Percentiles rank a stretch among this genome's conserved stretches.
These are phyloP conservation scores for Delichon dasypus DNA, from an alignment of 2,797 vertebrate species.

Conservation along the genomic window DNA sequence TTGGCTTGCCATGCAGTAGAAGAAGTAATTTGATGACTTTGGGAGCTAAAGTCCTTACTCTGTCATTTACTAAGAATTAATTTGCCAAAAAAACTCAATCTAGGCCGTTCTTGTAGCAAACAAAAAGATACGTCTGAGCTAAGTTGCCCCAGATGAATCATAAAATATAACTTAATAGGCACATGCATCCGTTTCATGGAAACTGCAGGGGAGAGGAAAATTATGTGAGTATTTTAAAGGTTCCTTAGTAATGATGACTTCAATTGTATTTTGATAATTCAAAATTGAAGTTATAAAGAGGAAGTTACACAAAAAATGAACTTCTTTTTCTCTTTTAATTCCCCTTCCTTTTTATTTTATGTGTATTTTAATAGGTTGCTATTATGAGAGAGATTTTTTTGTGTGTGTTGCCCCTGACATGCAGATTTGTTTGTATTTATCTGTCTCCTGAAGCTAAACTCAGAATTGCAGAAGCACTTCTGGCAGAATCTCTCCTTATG, in stretches of 20 bases:
- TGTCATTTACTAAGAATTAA: background rate
- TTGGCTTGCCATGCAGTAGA: background rate
- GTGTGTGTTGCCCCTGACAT: background rate
- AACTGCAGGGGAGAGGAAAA: background rate
- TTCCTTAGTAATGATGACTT: background rate
- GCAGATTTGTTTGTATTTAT: conserved; percentile 1
- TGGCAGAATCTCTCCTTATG: background rate
- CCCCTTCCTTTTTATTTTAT: background rate
- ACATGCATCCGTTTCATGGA: conserved; percentile 26
- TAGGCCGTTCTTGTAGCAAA: background rate
- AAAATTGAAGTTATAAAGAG: background rate
- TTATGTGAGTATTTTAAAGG: background rate
- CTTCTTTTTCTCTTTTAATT: background rate
- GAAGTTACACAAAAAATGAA: background rate
- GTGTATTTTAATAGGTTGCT: background rate
- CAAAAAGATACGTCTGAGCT: background rate
- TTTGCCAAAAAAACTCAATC: background rate
- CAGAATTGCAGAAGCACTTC: background rate
- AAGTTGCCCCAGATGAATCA: background rate
- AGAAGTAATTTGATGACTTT: background rate
- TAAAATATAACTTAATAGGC: conserved; percentile 33
- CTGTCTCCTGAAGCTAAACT: conserved; percentile 1
- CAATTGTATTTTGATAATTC: background rate
- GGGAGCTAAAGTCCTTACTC: background rate
- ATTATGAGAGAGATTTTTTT: background rate